phyloP scores from a whole-genome alignment of 2,113 vertebrate species.

The Hyaena hyaena region DNA sequence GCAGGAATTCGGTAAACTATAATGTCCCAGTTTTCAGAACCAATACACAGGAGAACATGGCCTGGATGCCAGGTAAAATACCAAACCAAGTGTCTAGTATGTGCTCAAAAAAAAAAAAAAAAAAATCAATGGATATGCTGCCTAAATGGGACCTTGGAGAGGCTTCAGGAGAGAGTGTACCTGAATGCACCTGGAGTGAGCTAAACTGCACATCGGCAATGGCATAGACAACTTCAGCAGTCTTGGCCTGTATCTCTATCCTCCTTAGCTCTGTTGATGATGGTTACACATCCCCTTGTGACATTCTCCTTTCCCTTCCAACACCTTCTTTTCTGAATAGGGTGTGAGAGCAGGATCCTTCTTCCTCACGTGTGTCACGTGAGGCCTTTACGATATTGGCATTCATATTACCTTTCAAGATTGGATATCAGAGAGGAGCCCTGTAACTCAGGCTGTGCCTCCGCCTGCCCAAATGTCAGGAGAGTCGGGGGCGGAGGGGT shows the following conservation, averaged over 20 bases:
- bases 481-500: background rate
- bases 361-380: background rate
- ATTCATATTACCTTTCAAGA: background rate
- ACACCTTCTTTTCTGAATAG: background rate
- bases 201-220: accelerated
- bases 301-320: background rate
- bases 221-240: background rate
- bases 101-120: background rate
- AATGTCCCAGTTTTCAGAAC: background rate
- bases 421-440: background rate
- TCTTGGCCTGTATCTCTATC: background rate
- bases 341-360: too few relatives aligned
- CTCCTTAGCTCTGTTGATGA: background rate
- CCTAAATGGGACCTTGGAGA: background rate
- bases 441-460: background rate
- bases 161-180: background rate
- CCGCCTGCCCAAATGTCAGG: background rate
- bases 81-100: background rate
- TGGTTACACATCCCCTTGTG: background rate
- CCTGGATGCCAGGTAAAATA: background rate
- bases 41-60: background rate
- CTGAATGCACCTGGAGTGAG: background rate
- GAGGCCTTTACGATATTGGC: background rate
- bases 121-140: background rate
- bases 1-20: background rate